A percentile compares a stretch with the other conserved stretches of the same genome.
Conservation (phyloP, 2,888 invertebrate species). For the Pyrocoelia pectoralis region DNA sequence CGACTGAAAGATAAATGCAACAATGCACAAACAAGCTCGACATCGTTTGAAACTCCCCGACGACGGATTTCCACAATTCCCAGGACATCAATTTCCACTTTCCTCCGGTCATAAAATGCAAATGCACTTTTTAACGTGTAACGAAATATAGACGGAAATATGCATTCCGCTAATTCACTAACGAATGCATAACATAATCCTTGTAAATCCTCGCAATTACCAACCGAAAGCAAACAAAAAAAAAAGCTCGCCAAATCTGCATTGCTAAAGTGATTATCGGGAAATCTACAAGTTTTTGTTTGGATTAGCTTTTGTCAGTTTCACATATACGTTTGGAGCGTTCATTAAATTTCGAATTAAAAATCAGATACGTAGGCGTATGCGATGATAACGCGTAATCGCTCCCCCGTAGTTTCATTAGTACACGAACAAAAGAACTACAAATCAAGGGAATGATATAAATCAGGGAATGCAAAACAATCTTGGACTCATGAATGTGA, state of each 20-base stretch:
- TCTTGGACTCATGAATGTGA: slow-evolving; percentile 23
- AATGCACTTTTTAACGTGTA: slow-evolving; percentile 39
- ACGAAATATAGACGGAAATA: slow-evolving; percentile 29
- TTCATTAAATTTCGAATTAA: slow-evolving; percentile 14
- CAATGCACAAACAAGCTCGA: slow-evolving; percentile 19
- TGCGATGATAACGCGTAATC: slow-evolving; percentile 1
- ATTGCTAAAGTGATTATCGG: slow-evolving; percentile 12
- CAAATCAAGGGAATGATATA: slow-evolving; percentile 26
- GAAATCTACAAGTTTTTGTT: slow-evolving; percentile 17
- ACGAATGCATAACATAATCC: not conserved
- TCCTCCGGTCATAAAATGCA: slow-evolving; percentile 41
- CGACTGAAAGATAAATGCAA: slow-evolving; percentile 22
- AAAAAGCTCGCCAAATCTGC: not conserved
- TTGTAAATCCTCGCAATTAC: slow-evolving; percentile 1
- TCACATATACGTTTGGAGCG: slow-evolving; percentile 5
- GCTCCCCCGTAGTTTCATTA: too few relatives aligned
- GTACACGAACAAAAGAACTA: slow-evolving; percentile 17
- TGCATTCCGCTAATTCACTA: not conserved
- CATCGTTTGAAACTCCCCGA: slow-evolving; percentile 1
- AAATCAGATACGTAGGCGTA: slow-evolving; percentile 13
- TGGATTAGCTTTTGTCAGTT: slow-evolving; percentile 13
- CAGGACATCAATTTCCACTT: slow-evolving; percentile 35
- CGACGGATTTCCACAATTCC: slow-evolving; percentile 19
- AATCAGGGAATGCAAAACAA: slow-evolving; percentile 35
- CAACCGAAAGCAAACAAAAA: not conserved